Evolutionary conservation across 2,797 vertebrate genomes (phyloP).

Genomic region (Ibycter americanus): DNA sequence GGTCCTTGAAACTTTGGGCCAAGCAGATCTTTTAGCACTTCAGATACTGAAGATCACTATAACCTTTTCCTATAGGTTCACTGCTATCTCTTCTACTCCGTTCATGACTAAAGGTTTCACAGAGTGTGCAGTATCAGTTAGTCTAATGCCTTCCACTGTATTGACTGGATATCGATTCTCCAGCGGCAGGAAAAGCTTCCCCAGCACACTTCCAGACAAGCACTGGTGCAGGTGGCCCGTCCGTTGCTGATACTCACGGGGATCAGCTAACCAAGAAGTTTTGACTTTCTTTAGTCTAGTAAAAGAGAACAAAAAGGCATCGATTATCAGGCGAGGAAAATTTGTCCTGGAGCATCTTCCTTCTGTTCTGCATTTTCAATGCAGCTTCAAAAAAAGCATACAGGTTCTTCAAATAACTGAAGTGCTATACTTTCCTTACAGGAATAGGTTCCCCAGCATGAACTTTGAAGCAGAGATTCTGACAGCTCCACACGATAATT

Average conservation of each 20-base stretch:
- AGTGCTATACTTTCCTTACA: conserved; percentile 59
- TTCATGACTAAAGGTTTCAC: background rate
- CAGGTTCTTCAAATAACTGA: conserved; percentile 55
- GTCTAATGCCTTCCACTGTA: background rate
- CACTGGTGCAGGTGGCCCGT: background rate
- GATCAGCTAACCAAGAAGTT: background rate
- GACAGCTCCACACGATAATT: conserved; percentile 55
- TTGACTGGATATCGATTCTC: background rate
- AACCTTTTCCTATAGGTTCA: background rate
- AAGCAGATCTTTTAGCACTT: background rate
- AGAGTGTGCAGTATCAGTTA: background rate
- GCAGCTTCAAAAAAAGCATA: background rate
- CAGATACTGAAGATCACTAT: background rate
- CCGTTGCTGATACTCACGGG: fast-evolving
- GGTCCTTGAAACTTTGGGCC: background rate
- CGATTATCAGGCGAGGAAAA: background rate
- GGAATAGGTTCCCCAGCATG: conserved; percentile 58
- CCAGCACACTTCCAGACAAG: background rate
- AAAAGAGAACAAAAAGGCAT: background rate
- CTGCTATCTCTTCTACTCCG: background rate
- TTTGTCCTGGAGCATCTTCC: background rate
- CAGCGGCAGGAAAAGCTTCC: background rate
- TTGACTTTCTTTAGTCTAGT: background rate
- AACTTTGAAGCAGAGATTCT: conserved; percentile 67
- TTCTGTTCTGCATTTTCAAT: conserved; percentile 7